A percentile compares a stretch with the other conserved stretches of the same genome.
These are phyloP conservation scores for Sebastolobus altivelis DNA, from an alignment of 2,797 vertebrate species.

Conservation along the genomic window DNA sequence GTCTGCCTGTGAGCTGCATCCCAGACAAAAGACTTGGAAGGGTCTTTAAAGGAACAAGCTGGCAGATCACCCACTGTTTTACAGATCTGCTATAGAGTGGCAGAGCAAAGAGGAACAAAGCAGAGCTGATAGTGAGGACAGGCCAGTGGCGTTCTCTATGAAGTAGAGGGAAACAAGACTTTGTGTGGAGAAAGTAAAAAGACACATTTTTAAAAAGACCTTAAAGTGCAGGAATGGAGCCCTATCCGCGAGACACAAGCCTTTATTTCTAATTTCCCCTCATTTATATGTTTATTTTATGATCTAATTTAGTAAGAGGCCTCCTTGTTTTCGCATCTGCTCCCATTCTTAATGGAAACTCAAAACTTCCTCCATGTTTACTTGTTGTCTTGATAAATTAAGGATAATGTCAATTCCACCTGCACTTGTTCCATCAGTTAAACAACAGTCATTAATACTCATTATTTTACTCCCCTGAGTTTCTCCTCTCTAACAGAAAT, in stretches of 20 bases:
- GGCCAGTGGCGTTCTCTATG: constrained; percentile 28
- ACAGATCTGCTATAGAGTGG: constrained; percentile 58
- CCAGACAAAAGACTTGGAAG: constrained; percentile 57
- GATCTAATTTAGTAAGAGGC: background rate
- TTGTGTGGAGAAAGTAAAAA: constrained; percentile 15
- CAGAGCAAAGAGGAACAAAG: constrained; percentile 53
- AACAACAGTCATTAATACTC: background rate
- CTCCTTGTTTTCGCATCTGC: background rate
- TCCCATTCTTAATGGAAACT: background rate
- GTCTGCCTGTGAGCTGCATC: constrained; percentile 43
- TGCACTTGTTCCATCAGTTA: background rate
- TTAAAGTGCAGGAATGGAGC: background rate
- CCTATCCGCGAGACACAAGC: background rate
- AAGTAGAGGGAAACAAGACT: constrained; percentile 15
- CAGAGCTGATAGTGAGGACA: constrained; percentile 30
- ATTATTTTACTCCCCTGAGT: background rate
- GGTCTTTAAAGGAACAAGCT: constrained; percentile 55
- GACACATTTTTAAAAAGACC: background rate
- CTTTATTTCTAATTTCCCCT: background rate
- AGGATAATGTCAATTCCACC: background rate
- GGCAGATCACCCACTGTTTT: constrained; percentile 66
- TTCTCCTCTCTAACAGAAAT: background rate
- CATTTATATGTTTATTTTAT: background rate
- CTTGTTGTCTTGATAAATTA: background rate
- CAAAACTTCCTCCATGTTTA: background rate